Conservation (phyloP, 2,888 invertebrate species). For the Coenonympha glycerion region DNA sequence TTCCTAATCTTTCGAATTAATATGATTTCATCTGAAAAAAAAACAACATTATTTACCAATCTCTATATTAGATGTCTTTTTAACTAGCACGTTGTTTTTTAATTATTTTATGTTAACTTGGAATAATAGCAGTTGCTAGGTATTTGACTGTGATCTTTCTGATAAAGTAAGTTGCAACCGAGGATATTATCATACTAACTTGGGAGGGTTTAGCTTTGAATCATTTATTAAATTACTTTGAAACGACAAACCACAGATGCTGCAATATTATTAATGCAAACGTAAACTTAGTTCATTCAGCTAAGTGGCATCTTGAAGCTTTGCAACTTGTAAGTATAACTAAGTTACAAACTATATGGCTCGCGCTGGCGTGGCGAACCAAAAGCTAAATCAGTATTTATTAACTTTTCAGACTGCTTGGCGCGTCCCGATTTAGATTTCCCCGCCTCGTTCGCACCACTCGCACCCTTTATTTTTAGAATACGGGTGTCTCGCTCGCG, state of each 20-base stretch:
- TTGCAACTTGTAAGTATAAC: slow-evolving; percentile 14
- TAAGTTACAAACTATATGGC: slow-evolving; percentile 13
- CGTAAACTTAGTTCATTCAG: not conserved
- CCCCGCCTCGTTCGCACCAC: slow-evolving; percentile 47
- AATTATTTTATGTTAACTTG: too few species aligned
- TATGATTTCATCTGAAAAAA: not conserved
- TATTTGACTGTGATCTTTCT: too few species aligned
- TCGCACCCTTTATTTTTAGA: slow-evolving; percentile 57
- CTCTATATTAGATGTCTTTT: too few species aligned
- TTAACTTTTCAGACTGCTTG: slow-evolving; percentile 70
- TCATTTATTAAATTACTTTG: too few species aligned
- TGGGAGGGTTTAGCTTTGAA: too few species aligned
- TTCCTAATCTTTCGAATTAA: not conserved
- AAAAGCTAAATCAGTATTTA: slow-evolving; percentile 33
- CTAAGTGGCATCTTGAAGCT: not conserved
- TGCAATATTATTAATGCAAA: slow-evolving; percentile 3
- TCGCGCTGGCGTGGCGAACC: slow-evolving; percentile 7
- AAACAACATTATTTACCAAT: too few species aligned
- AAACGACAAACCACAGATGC: too few species aligned
- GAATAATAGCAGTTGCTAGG: too few species aligned
- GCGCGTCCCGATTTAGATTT: slow-evolving; percentile 64
- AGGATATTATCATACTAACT: too few species aligned
- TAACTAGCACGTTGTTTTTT: too few species aligned
- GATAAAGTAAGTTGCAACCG: too few species aligned
- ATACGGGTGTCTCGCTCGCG: slow-evolving; percentile 45